phyloP scores from a whole-genome alignment of 2,888 invertebrate species.

The Dryocosmus kuriphilus region DNA sequence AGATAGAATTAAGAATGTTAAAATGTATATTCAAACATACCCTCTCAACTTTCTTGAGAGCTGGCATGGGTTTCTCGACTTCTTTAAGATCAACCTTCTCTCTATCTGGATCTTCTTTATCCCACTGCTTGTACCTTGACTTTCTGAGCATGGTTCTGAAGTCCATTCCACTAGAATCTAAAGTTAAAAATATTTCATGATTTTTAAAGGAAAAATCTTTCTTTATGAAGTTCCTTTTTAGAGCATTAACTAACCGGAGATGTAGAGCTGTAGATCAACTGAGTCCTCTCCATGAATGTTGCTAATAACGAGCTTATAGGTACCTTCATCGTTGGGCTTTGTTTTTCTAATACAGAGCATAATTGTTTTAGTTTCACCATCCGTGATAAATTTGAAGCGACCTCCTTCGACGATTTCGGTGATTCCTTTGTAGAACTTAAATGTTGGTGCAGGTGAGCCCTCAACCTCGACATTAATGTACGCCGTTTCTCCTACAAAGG shows the following conservation, averaged over 20 bases:
- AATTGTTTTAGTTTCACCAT: constrained; percentile 94
- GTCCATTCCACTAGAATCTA: constrained; percentile 98
- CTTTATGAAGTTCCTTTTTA: not conserved
- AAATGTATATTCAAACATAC: constrained; percentile 79
- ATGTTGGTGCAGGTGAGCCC: constrained; percentile 96
- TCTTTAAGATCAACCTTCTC: constrained; percentile 97
- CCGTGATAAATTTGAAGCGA: constrained; percentile 95
- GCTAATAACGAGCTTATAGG: constrained; percentile 94
- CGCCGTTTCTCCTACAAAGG: constrained; percentile 87
- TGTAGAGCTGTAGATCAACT: constrained; percentile 96
- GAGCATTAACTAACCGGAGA: constrained; percentile 85
- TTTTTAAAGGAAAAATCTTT: not conserved
- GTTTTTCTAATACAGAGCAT: constrained; percentile 97
- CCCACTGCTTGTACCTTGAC: constrained; percentile 96
- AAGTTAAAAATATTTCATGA: constrained; percentile 34
- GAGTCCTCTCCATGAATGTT: constrained; percentile 97
- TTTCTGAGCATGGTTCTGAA: constrained; percentile 99
- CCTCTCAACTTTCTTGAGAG: constrained; percentile 95
- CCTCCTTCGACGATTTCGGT: constrained; percentile 96
- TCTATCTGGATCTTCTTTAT: constrained; percentile 92
- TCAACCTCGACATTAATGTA: constrained; percentile 96
- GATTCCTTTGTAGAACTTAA: constrained; percentile 97
- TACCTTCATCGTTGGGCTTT: constrained; percentile 97
- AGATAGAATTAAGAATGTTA: not conserved
- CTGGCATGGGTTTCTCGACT: constrained; percentile 90